These are phyloP conservation scores for Polyploca ridens DNA, from an alignment of 2,888 invertebrate genomes.

Conservation along the genomic window DNA sequence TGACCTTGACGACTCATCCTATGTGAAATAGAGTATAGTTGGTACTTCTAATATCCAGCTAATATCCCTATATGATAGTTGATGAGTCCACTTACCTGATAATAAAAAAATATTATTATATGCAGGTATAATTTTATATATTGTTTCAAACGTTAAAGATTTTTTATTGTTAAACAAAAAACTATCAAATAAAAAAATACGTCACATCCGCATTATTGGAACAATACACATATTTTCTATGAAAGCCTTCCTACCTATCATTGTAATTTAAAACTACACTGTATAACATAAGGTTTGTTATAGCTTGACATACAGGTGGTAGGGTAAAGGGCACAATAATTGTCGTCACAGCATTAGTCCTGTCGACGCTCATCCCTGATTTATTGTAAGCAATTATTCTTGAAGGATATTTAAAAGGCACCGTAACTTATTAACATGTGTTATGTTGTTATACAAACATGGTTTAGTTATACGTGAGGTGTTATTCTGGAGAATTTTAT, in stretches of 20 bases:
- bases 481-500: constrained; percentile 29
- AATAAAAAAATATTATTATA: no score
- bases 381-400: constrained; percentile 69
- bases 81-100: no score
- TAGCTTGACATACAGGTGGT: constrained; percentile 18
- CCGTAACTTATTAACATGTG: constrained; percentile 41
- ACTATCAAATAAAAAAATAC: constrained; percentile 38
- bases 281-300: constrained; percentile 24
- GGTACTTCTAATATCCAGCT: no score
- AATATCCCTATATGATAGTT: no score
- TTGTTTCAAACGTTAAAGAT: no score
- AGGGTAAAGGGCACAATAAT: constrained; percentile 61
- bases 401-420: constrained; percentile 37
- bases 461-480: constrained; percentile 32
- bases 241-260: constrained; percentile 14
- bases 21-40: no score
- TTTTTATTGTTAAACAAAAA: constrained; percentile 23
- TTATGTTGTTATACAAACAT: constrained; percentile 54
- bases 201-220: constrained; percentile 54
- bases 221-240: constrained; percentile 49
- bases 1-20: no score
- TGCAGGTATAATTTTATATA: no score
- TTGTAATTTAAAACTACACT: constrained; percentile 10
- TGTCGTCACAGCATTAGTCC: constrained; percentile 69
- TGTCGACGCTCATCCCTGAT: constrained; percentile 75